Evolutionary conservation across 2,888 invertebrate genomes (phyloP).

Genomic region (Cactoblastis cactorum): DNA sequence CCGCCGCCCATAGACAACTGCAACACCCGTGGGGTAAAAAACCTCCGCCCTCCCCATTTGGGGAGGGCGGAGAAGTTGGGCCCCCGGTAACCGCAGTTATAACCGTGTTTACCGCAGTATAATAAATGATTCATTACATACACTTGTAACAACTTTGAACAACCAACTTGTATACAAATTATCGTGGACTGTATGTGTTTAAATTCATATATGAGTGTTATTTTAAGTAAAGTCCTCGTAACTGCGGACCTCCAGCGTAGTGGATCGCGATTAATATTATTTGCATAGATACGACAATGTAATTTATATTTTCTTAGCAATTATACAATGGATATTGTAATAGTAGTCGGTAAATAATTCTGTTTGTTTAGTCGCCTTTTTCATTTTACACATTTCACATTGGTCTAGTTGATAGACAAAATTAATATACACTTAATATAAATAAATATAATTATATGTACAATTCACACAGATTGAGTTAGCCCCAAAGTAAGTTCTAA

Average conservation of each 20-base stretch:
- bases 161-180: neutral
- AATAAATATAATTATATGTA: too few species aligned
- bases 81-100: too few species aligned
- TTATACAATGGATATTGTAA: conserved; percentile 3
- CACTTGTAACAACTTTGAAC: neutral
- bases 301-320: neutral
- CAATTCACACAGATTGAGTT: too few species aligned
- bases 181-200: neutral
- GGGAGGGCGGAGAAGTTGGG: too few species aligned
- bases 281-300: conserved; percentile 3
- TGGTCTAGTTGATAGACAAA: neutral
- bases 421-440: too few species aligned
- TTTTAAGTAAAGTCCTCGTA: neutral
- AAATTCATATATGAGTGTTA: neutral
- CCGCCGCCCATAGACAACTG: too few species aligned
- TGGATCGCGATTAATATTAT: neutral
- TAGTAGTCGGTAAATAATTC: neutral
- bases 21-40: too few species aligned
- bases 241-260: neutral
- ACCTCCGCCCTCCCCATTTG: too few species aligned
- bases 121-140: too few species aligned
- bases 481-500: too few species aligned
- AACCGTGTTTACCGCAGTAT: too few species aligned
- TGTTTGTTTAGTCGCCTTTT: neutral
- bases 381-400: neutral